A percentile compares a stretch with the other conserved stretches of the same genome.
These are phyloP conservation scores for Pyrocephalus nanus DNA, from an alignment of 2,797 vertebrate genomes.

Conservation along the genomic window DNA sequence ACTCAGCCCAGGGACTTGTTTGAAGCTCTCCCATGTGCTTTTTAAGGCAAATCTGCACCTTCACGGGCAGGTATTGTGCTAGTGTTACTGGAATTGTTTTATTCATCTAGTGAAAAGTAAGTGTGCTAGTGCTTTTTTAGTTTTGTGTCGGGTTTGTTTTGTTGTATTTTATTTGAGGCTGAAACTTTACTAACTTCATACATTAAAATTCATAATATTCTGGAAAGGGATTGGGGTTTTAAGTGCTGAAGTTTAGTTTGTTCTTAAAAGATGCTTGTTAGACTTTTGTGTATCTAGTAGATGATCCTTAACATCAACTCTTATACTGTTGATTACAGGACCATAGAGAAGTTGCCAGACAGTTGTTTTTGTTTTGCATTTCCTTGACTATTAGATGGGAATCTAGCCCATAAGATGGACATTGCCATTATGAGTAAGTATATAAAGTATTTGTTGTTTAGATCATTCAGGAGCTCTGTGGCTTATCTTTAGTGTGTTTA, in stretches of 20 bases:
- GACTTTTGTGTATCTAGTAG: neutral
- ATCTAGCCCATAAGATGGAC: conserved; percentile 58
- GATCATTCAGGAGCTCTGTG: neutral
- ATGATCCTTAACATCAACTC: conserved; percentile 24
- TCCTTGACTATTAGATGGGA: conserved; percentile 56
- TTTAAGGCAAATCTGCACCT: neutral
- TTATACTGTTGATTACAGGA: conserved; percentile 54
- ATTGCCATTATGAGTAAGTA: conserved; percentile 66
- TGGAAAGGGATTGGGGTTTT: neutral
- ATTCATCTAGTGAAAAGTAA: conserved; percentile 13
- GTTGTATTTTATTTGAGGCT: neutral
- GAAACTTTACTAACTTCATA: neutral
- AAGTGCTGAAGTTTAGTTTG: neutral
- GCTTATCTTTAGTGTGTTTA: neutral
- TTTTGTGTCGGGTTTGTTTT: neutral
- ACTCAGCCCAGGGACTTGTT: neutral
- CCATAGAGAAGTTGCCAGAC: conserved; percentile 46
- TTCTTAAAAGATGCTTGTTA: neutral
- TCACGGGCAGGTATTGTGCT: neutral
- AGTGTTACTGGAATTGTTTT: neutral
- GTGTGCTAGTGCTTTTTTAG: neutral
- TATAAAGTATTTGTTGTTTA: neutral
- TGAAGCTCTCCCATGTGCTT: neutral
- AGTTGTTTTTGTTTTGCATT: conserved; percentile 66
- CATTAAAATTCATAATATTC: neutral